Conservation (phyloP, 2,888 invertebrate genomes). For the Pachycephus smyrnensis region DNA sequence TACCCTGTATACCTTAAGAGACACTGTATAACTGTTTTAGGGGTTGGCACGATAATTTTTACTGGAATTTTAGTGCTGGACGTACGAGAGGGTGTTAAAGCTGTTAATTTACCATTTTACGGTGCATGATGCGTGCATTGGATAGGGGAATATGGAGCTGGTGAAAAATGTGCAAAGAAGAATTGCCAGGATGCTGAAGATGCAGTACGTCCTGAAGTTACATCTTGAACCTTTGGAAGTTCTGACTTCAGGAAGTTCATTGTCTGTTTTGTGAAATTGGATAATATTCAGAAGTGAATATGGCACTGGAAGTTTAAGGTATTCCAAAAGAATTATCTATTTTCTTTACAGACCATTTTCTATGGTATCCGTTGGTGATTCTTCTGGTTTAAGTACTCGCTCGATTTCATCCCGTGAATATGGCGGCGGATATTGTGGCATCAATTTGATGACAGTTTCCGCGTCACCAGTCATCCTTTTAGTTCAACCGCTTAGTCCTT, state of each 20-base stretch:
- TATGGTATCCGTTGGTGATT: background rate
- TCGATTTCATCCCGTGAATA: conserved; percentile 26
- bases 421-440: conserved; percentile 29
- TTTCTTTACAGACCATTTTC: background rate
- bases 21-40: conserved; percentile 3
- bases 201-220: conserved; percentile 24
- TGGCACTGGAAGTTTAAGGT: background rate
- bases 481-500: background rate
- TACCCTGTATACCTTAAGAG: conserved; percentile 32
- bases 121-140: conserved; percentile 49
- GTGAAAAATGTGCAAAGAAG: conserved; percentile 26
- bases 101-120: conserved; percentile 43
- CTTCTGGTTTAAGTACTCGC: conserved; percentile 14
- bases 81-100: background rate
- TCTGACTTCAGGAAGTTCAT: background rate
- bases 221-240: background rate
- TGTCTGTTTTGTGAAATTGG: background rate
- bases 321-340: background rate
- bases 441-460: conserved; percentile 14
- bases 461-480: conserved; percentile 20
- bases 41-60: background rate
- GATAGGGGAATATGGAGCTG: conserved; percentile 45
- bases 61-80: background rate
- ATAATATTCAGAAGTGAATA: background rate
- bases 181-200: conserved; percentile 20